Evolutionary conservation across 2,797 vertebrate species (phyloP), one percentile per base, ranked within the genome.

Genomic region (Hypotaenidia philippensis): DNA sequence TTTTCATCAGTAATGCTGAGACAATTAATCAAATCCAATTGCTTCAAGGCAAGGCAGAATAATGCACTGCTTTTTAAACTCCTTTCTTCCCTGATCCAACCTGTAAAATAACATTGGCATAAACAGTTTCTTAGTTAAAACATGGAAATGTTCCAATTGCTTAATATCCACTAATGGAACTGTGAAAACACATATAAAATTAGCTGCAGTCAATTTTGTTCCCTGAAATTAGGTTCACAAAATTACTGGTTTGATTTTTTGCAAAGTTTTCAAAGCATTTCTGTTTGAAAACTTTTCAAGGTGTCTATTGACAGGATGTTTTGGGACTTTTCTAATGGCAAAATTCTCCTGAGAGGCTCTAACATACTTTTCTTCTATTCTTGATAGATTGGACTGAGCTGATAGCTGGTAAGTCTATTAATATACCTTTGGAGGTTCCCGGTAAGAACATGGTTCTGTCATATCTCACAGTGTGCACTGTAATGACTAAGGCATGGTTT

Each of bases 161-260:
- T 86, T 90, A 84, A 91, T 93, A 79, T 86, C 36, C 32, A n/a
- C 44, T 55, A 91, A 71, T 76, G 59, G 47, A 96, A 78, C n/a
- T 84, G 86, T 91, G 83, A 90, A 94, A 95, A 71, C 41, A 74
- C 49, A 26, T 74, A 53, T 18, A 91, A 92, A 92, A 92, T 92
- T 95, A 95, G 26, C 44, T 85, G 16, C 34, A 41, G 65, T 34
- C 94, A 75, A 65, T 83, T 90, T 78, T 83, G 11, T 80, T 81
- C 25, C 47, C 61, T 85, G 57, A 68, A 90, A 86, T 91, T 56
- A 86, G 10, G 19, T 57, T 40, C 41, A 78, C 18, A 75, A 66
- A 89, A 86, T 59, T 65, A 44, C 53, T 36, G 3, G 7, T 64
- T 52, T 74, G 25, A 14, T 44, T 59, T 90, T 69, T 55, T 83